Evolutionary conservation across 53 echinoderm and acorn worm species (phyloP).

Genomic region (Crossaster papposus): DNA sequence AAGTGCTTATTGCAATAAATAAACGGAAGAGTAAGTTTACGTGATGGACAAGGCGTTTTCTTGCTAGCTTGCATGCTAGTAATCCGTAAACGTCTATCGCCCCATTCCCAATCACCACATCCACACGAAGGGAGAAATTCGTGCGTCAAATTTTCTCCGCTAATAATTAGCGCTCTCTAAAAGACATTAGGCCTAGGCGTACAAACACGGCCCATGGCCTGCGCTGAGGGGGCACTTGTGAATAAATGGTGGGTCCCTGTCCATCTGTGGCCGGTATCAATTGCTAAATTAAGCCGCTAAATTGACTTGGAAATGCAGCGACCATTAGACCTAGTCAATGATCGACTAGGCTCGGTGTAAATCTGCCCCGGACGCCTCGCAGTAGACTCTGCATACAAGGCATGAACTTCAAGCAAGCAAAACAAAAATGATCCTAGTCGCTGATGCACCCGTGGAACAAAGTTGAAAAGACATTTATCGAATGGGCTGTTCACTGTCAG

Average conservation of each 20-base stretch:
- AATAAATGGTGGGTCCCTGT: constrained; percentile 59
- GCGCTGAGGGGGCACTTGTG: constrained; percentile 39
- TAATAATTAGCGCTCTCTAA: constrained; percentile 65
- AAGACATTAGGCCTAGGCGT: constrained; percentile 56
- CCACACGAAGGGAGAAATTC: constrained; percentile 24
- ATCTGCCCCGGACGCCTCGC: background rate
- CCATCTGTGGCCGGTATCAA: constrained; percentile 59
- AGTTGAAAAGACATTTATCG: constrained; percentile 4
- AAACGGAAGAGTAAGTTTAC: constrained; percentile 6
- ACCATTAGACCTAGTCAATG: constrained; percentile 65
- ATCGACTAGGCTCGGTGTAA: constrained; percentile 27
- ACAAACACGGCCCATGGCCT: constrained; percentile 52
- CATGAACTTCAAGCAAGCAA: constrained; percentile 19
- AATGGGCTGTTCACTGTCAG: background rate
- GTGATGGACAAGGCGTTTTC: constrained; percentile 34
- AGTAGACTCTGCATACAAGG: constrained; percentile 16
- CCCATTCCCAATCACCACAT: background rate
- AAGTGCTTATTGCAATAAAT: constrained; percentile 36
- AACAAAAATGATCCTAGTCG: background rate
- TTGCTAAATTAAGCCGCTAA: constrained; percentile 66
- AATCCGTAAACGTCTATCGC: constrained; percentile 17
- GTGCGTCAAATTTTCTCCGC: constrained; percentile 52
- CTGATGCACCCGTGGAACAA: background rate
- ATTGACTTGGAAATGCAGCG: constrained; percentile 64
- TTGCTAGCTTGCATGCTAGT: background rate